Evolutionary conservation across 2,113 vertebrate species (phyloP).

Genomic region (Polypterus bichir): DNA sequence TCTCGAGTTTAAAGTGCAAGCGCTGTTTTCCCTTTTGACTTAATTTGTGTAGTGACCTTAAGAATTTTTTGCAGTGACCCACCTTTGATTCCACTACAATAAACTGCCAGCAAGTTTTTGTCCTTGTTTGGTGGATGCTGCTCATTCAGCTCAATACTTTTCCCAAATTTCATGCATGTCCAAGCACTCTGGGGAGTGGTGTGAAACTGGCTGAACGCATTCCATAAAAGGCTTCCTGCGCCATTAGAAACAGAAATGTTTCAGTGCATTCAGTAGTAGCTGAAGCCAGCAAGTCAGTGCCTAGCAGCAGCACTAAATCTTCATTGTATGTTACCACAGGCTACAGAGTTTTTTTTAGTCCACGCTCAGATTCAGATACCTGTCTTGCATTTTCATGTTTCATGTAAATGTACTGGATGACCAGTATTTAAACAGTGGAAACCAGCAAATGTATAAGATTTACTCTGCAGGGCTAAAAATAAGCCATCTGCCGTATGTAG

Average conservation of each 20-base stretch:
- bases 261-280: background rate
- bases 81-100: background rate
- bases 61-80: background rate
- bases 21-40: background rate
- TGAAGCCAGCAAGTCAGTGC: background rate
- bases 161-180: background rate
- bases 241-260: background rate
- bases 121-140: background rate
- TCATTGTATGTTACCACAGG: background rate
- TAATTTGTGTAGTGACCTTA: background rate
- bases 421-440: background rate
- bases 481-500: background rate
- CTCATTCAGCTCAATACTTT: background rate
- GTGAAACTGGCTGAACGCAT: background rate
- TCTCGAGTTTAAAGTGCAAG: background rate
- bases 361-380: background rate
- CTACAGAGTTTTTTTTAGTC: background rate
- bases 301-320: background rate
- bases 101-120: background rate
- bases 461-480: background rate
- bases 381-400: background rate
- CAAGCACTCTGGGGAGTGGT: constrained; percentile 1
- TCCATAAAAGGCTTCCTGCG: background rate
- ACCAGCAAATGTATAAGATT: background rate
- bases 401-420: background rate